Conservation (phyloP, 2,888 invertebrate genomes). For the Dioctria rufipes region DNA sequence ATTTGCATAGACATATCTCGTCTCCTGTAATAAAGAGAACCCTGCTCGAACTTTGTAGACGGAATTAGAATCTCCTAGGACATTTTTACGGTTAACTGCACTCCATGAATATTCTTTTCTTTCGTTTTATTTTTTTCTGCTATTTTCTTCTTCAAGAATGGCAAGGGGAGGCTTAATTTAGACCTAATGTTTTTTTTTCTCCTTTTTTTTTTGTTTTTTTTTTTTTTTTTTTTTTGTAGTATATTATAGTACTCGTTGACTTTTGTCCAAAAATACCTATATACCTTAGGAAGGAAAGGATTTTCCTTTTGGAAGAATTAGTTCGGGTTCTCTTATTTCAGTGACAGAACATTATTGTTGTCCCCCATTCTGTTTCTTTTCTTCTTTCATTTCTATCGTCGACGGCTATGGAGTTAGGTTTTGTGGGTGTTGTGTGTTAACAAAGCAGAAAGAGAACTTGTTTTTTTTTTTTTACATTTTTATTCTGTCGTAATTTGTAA, state of each 20-base stretch:
- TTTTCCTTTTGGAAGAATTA: constrained; percentile 34
- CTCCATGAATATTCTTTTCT: constrained; percentile 38
- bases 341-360: constrained; percentile 17
- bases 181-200: constrained; percentile 11
- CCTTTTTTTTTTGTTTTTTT: no score
- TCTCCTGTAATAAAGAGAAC: constrained; percentile 35
- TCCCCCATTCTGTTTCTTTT: no score
- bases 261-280: constrained; percentile 18
- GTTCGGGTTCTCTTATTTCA: not conserved
- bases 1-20: no score
- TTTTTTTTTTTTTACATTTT: no score
- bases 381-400: no score
- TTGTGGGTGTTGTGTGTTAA: no score
- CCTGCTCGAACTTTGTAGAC: constrained; percentile 42
- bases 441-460: no score
- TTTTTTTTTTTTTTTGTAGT: no score
- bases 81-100: constrained; percentile 53
- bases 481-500: no score
- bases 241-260: no score
- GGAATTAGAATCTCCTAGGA: constrained; percentile 48
- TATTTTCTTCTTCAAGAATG: constrained; percentile 25
- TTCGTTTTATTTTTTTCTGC: no score
- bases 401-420: no score
- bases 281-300: constrained; percentile 8
- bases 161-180: constrained; percentile 7